phyloP scores from a whole-genome alignment of 2,797 vertebrate genomes.

The Gallinago nigripennis region DNA sequence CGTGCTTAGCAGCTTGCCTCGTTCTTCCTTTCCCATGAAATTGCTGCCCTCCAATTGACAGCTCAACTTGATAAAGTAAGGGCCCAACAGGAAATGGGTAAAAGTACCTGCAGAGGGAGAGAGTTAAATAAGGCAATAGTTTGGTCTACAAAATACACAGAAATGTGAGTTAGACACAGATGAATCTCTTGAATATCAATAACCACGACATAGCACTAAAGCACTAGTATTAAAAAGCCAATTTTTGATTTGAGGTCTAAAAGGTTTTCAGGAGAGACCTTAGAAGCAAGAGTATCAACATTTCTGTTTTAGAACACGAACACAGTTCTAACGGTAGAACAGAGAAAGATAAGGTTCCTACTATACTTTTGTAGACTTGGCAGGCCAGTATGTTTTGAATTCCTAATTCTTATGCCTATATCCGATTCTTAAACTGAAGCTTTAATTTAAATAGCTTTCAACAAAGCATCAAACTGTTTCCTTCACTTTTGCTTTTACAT shows the following conservation, averaged over 20 bases:
- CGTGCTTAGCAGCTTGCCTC: constrained; percentile 93
- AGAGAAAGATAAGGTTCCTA: not conserved
- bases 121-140: not conserved
- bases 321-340: not conserved
- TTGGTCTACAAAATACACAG: not conserved
- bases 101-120: constrained; percentile 88
- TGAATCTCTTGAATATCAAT: not conserved
- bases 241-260: not conserved
- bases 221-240: not conserved
- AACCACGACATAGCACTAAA: not conserved
- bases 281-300: not conserved
- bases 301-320: not conserved
- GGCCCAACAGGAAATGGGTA: constrained; percentile 96
- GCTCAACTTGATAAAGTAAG: constrained; percentile 94
- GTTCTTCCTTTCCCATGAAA: constrained; percentile 96
- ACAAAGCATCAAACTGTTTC: not conserved
- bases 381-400: not conserved
- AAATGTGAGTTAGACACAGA: not conserved
- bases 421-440: not conserved
- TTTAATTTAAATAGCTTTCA: not conserved
- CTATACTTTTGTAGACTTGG: rapidly evolving
- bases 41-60: constrained; percentile 94
- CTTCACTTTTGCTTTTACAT: not conserved
- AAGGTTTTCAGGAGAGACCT: not conserved
- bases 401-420: not conserved